A percentile compares a stretch with the other conserved stretches of the same genome.
These are phyloP conservation scores for Grammomys surdaster DNA, from an alignment of 2,113 vertebrate genomes.

Conservation along the genomic window DNA sequence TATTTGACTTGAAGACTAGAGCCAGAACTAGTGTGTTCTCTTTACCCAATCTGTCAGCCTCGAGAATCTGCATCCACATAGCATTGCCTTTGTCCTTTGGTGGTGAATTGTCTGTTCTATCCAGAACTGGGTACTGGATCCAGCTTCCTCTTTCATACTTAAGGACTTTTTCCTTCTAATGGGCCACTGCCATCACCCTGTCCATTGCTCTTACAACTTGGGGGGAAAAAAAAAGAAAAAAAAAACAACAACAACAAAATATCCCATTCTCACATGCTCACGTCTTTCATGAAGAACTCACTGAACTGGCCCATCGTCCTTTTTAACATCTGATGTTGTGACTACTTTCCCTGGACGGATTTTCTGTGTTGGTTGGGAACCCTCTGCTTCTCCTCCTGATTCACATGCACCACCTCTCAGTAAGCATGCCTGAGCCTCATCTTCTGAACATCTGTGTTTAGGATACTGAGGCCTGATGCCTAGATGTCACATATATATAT, in stretches of 20 bases:
- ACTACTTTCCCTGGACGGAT: not conserved
- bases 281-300: accelerated
- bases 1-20: slow-evolving; percentile 17
- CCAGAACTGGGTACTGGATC: not conserved
- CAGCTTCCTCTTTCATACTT: not conserved
- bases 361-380: not conserved
- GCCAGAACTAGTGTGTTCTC: not conserved
- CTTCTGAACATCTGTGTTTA: not conserved
- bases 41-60: not conserved
- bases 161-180: not conserved
- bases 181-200: not conserved
- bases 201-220: not conserved
- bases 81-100: not conserved
- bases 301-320: not conserved
- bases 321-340: accelerated
- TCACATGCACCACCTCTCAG: not conserved
- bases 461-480: not conserved
- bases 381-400: not conserved
- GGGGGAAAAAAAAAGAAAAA: not conserved
- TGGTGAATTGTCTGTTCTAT: not conserved
- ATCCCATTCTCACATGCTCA: not conserved
- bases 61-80: not conserved
- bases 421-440: not conserved
- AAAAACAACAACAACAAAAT: not conserved
- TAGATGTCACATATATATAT: no score